Percentiles rank a stretch among this genome's conserved stretches.
Evolutionary conservation across 2,888 invertebrate species (phyloP).

Genomic region (Diarsia rubi): DNA sequence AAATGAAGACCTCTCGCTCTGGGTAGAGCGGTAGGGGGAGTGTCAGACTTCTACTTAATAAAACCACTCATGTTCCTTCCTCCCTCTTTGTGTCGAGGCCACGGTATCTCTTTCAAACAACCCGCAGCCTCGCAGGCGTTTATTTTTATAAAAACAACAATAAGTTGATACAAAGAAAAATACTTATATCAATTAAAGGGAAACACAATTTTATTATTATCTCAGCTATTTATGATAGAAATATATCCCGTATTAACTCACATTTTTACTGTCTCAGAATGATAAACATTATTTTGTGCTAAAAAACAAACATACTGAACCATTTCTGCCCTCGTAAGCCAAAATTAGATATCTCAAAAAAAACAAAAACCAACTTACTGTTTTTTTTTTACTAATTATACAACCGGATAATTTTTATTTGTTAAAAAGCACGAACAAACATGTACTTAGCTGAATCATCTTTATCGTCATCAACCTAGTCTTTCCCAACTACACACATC

Average conservation of each 20-base stretch:
- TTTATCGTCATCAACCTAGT: not conserved
- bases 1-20: too few species aligned
- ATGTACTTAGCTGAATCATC: not conserved
- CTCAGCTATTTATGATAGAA: too few species aligned
- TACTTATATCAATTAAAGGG: slow-evolving; percentile 24
- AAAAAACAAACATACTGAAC: slow-evolving; percentile 22
- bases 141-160: too few species aligned
- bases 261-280: slow-evolving; percentile 15
- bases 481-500: not conserved
- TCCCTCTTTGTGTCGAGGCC: too few species aligned
- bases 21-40: too few species aligned
- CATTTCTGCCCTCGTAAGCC: slow-evolving; percentile 7
- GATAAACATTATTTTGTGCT: slow-evolving; percentile 4
- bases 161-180: too few species aligned
- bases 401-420: not conserved
- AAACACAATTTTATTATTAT: slow-evolving; percentile 4
- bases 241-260: too few species aligned
- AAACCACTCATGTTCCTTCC: too few species aligned
- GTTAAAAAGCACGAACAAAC: not conserved
- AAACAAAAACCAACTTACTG: not conserved
- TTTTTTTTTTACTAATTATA: not conserved
- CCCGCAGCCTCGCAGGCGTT: too few species aligned
- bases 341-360: not conserved
- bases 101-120: too few species aligned
- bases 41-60: too few species aligned